Evolutionary conservation across 2,113 vertebrate species (phyloP), one percentile per base, ranked within the genome.

Genomic region (Candoia aspera): DNA sequence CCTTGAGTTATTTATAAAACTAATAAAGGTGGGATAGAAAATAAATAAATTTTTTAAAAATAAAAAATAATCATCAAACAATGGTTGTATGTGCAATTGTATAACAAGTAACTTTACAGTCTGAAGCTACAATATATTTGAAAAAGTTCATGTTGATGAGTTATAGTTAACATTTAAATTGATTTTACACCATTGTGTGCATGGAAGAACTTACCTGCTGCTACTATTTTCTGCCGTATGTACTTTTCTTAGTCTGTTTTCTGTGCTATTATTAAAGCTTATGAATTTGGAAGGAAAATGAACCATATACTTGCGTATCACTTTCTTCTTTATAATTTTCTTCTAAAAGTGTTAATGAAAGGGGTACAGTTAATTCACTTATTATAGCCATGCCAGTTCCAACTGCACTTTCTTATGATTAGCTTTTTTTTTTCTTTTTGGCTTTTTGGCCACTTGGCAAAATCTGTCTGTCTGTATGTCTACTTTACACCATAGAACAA

Each of bases 371-470:
- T 85, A 90, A 37, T 90, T 87, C 37, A 68, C 6, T 90, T n/a
- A 68, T 42, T 55, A n/a, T 23, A 86, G 46, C 15, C 57, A 0
- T 57, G 87, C 37, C 49, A 46, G 4, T 83, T 91, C 92, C 64
- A 92, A 88, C 46, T 92, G 59, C 87, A 92, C 94, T 92, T 93
- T 90, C 85, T 91, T 91, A 1, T 86, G 57, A 23, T 93, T 1
- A 15, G 90, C n/a, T 91, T 91, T 8, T 84, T 88, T 8, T 19
- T 86, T 94, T 93, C 53, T 3, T 90, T 6, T 79, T 90, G 8
- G 9, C 73, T 94, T 93, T 46, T 3, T 46, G 94, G 33, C 92
- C 15, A 86, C 0, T 92, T 95, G 26, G 60, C 91, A 89, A 93
- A 86, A 89, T 87, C 9, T 86, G 2, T 84, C 91, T 42, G 42